Conservation (phyloP, 1,140 invertebrate genomes). For the Drosophila fuyamai region DNA sequence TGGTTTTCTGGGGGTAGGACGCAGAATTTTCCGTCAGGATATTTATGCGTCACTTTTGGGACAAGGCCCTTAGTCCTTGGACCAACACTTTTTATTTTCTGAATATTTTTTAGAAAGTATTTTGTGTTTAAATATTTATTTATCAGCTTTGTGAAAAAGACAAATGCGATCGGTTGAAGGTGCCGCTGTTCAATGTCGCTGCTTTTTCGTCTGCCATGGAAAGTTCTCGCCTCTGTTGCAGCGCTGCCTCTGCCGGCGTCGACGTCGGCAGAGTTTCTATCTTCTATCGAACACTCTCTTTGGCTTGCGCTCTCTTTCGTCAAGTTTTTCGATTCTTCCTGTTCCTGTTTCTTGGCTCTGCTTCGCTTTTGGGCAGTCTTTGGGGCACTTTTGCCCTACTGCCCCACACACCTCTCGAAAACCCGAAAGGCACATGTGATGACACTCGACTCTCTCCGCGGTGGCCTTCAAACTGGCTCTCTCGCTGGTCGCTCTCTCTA, state of each 20-base stretch:
- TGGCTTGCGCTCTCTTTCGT: slow-evolving; percentile 48
- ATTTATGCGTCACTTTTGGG: not conserved
- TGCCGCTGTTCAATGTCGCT: slow-evolving; percentile 77
- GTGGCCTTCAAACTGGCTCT: slow-evolving; percentile 58
- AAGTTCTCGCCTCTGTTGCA: slow-evolving; percentile 59
- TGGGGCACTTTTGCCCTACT: slow-evolving; percentile 62
- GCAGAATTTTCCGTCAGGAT: slow-evolving; percentile 3
- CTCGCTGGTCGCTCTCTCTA: slow-evolving; percentile 21
- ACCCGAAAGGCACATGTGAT: slow-evolving; percentile 13
- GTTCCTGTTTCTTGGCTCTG: slow-evolving; percentile 67
- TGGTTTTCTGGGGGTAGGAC: slow-evolving; percentile 2
- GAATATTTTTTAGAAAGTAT: not conserved
- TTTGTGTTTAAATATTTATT: slow-evolving; percentile 6
- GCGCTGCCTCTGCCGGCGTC: slow-evolving; percentile 23
- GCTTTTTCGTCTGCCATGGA: slow-evolving; percentile 66
- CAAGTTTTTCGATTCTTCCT: slow-evolving; percentile 77
- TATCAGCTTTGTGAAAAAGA: slow-evolving; percentile 3
- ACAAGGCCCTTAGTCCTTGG: slow-evolving; percentile 2
- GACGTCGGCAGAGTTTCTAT: slow-evolving; percentile 47
- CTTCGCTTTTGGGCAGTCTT: slow-evolving; percentile 45
- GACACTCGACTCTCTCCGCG: slow-evolving; percentile 14
- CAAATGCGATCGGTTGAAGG: slow-evolving; percentile 78
- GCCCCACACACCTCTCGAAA: slow-evolving; percentile 69
- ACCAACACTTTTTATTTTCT: not conserved
- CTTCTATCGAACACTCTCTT: slow-evolving; percentile 37